A percentile compares a stretch with the other conserved stretches of the same genome.
Conservation (phyloP, 2,113 vertebrate genomes). For the Marcusenius ussheri region DNA sequence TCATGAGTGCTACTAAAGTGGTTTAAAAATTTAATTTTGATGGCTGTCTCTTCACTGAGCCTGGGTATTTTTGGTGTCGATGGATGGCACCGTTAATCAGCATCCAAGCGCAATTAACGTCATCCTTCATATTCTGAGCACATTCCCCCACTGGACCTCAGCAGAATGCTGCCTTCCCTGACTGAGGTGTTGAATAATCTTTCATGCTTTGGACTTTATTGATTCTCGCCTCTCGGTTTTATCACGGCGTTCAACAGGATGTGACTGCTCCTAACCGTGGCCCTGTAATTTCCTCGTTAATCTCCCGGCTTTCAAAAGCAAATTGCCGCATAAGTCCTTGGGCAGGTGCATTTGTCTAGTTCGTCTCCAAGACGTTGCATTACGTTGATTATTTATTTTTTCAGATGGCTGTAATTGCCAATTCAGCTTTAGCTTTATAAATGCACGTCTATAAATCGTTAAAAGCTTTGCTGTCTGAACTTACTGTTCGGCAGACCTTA, state of each 20-base stretch:
- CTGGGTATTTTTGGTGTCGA: not conserved
- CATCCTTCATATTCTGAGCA: not conserved
- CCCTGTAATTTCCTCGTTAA: slow-evolving; percentile 5
- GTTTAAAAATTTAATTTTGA: not conserved
- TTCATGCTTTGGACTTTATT: not conserved
- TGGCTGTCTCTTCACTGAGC: not conserved
- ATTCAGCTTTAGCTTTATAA: not conserved
- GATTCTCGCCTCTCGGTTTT: not conserved
- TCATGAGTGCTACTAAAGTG: not conserved
- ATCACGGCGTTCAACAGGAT: slow-evolving; percentile 10
- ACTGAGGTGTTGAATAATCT: not conserved
- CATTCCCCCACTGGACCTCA: not conserved
- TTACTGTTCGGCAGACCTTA: not conserved
- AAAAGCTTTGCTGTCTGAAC: not conserved
- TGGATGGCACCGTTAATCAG: not conserved
- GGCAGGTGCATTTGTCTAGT: slow-evolving; percentile 1
- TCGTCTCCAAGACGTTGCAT: not conserved
- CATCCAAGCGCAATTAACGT: not conserved
- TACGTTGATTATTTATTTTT: not conserved
- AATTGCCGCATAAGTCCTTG: not conserved
- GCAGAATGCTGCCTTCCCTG: not conserved
- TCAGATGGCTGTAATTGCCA: not conserved
- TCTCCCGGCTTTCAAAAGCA: not conserved
- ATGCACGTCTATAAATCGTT: not conserved
- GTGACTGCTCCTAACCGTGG: not conserved